Percentiles rank a stretch among this genome's conserved stretches.
Evolutionary conservation across 2,797 vertebrate genomes (phyloP).

Genomic region (Odontamblyopus rebecca): DNA sequence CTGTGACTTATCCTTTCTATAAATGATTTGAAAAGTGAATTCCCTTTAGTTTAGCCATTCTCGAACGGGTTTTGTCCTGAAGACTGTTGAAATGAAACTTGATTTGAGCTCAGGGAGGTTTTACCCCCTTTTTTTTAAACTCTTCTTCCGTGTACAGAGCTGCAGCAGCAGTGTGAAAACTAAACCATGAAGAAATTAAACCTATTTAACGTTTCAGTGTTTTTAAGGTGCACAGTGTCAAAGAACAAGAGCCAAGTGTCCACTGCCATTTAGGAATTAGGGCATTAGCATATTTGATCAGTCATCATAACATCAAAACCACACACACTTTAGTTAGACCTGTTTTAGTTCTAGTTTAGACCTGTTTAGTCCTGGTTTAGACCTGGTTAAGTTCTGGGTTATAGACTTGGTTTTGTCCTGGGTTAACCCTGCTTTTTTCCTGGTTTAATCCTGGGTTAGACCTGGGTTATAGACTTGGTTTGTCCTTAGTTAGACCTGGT

Average conservation of each 20-base stretch:
- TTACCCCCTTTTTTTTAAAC: not conserved
- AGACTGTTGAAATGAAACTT: conserved; percentile 9
- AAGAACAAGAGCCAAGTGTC: not conserved
- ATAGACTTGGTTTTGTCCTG: not conserved
- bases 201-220: not conserved
- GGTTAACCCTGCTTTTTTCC: not conserved
- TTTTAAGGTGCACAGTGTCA: not conserved
- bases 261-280: not conserved
- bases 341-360: too few relatives aligned
- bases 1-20: too few relatives aligned
- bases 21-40: too few relatives aligned
- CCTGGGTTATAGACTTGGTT: not conserved
- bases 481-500: not conserved
- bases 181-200: not conserved
- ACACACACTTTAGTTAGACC: not conserved
- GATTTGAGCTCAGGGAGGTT: conserved; percentile 5
- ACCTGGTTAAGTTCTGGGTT: not conserved
- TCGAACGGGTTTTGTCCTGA: not conserved
- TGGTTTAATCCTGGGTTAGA: not conserved
- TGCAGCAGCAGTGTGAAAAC: conserved; percentile 2
- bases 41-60: not conserved
- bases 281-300: not conserved
- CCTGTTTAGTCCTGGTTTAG: not conserved
- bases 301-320: not conserved
- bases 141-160: conserved; percentile 8